A percentile compares a stretch with the other conserved stretches of the same genome.
These are phyloP conservation scores for Ormyrus thymus DNA, from an alignment of 2,888 invertebrate species.

Conservation along the genomic window DNA sequence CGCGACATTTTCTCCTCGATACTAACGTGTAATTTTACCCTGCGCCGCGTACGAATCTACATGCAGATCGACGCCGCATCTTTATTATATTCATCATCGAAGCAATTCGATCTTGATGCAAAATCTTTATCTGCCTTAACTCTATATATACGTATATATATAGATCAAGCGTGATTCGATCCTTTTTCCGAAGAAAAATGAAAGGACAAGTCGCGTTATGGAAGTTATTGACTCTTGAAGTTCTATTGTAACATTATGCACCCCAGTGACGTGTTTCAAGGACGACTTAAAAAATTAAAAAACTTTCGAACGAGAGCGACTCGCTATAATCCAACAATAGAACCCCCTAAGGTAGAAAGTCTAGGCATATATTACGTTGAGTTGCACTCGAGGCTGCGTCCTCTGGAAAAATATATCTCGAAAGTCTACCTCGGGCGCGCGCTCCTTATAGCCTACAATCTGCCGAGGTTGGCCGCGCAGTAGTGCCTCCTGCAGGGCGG, in stretches of 20 bases:
- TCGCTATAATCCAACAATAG: neutral
- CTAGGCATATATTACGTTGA: no score
- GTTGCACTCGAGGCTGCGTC: no score
- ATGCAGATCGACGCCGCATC: neutral
- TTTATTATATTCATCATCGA: neutral
- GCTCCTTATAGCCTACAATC: no score
- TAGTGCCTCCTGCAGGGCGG: no score
- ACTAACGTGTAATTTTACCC: neutral
- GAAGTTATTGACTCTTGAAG: conserved; percentile 22
- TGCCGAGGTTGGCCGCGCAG: no score
- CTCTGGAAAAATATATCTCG: no score
- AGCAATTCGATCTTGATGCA: neutral
- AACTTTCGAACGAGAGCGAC: neutral
- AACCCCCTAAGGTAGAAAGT: conserved; percentile 2
- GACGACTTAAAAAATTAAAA: neutral
- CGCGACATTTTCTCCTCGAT: no score
- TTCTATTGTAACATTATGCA: neutral
- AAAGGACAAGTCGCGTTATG: neutral
- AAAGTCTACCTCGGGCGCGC: no score
- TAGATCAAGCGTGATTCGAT: no score
- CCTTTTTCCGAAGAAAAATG: no score
- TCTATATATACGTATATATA: no score
- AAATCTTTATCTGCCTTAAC: no score
- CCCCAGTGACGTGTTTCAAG: neutral
- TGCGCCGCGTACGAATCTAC: conserved; percentile 19